Conservation (phyloP, 2,888 invertebrate species). For the Zaprionus bogoriensis region DNA sequence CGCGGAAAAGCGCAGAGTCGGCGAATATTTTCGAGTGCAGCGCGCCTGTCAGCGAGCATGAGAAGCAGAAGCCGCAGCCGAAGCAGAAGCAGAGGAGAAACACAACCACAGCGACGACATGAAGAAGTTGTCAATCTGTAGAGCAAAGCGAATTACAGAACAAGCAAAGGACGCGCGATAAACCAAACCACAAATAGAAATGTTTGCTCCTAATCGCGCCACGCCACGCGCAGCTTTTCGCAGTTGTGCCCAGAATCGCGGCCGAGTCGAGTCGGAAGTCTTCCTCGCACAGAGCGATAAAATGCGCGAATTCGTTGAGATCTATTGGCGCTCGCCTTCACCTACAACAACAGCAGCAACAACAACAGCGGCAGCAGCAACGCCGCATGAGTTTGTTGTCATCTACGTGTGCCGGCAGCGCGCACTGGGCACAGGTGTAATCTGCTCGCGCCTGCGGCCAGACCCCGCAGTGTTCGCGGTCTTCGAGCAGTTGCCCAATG, state of each 20-base stretch:
- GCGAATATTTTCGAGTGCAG: slow-evolving; percentile 10
- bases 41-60: slow-evolving; percentile 4
- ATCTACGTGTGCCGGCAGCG: slow-evolving; percentile 57
- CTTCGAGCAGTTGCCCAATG: slow-evolving; percentile 44
- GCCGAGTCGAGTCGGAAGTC: background rate
- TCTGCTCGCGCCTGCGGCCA: slow-evolving; percentile 47
- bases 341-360: background rate
- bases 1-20: slow-evolving; percentile 16
- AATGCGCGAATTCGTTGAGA: slow-evolving; percentile 71
- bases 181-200: background rate
- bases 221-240: background rate
- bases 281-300: background rate
- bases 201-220: background rate
- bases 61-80: too few species aligned
- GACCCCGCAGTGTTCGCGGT: slow-evolving; percentile 30
- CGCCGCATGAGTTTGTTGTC: slow-evolving; percentile 61
- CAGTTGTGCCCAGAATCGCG: too few species aligned
- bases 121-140: too few species aligned
- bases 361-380: background rate
- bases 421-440: slow-evolving; percentile 13
- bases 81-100: too few species aligned
- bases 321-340: slow-evolving; percentile 63
- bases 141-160: background rate
- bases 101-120: too few species aligned
- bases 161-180: background rate